phyloP scores from a whole-genome alignment of 2,888 invertebrate genomes.

The Lepidocyrtoides sp. region DNA sequence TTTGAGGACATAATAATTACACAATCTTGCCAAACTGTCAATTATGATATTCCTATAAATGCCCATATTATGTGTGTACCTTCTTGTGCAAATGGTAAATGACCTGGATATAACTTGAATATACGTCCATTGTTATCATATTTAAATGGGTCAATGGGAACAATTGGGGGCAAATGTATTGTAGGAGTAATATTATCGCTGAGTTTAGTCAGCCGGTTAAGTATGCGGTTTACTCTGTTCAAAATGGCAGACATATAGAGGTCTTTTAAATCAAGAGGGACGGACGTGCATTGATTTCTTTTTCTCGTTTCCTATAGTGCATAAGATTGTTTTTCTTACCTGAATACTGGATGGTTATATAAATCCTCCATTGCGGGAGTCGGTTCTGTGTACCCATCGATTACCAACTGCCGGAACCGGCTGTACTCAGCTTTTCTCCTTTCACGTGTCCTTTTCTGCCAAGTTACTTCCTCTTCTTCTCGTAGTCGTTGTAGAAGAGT shows the following conservation, averaged over 20 bases:
- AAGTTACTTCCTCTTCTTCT: slow-evolving; percentile 90
- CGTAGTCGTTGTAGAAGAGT: slow-evolving; percentile 89
- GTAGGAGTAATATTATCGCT: slow-evolving; percentile 16
- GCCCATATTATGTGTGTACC: neutral
- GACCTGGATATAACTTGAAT: slow-evolving; percentile 78
- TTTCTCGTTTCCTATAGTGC: neutral
- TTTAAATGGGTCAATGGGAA: slow-evolving; percentile 72
- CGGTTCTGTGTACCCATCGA: slow-evolving; percentile 83
- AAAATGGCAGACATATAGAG: neutral
- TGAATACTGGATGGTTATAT: slow-evolving; percentile 83
- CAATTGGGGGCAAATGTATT: slow-evolving; percentile 66
- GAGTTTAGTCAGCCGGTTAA: slow-evolving; percentile 62
- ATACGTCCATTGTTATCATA: slow-evolving; percentile 66
- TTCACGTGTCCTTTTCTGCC: slow-evolving; percentile 90
- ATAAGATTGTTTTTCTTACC: slow-evolving; percentile 46
- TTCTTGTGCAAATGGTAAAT: slow-evolving; percentile 12
- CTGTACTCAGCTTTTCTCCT: slow-evolving; percentile 87
- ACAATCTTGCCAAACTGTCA: no score
- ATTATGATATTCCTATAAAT: no score
- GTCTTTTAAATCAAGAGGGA: neutral
- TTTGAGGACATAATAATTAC: no score
- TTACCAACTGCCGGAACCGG: slow-evolving; percentile 81
- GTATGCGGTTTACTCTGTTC: slow-evolving; percentile 67
- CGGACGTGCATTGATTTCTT: slow-evolving; percentile 5
- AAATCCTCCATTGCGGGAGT: slow-evolving; percentile 82